A percentile compares a stretch with the other conserved stretches of the same genome.
phyloP scores from a whole-genome alignment of 2,888 invertebrate genomes.

The Coleophora deauratella region DNA sequence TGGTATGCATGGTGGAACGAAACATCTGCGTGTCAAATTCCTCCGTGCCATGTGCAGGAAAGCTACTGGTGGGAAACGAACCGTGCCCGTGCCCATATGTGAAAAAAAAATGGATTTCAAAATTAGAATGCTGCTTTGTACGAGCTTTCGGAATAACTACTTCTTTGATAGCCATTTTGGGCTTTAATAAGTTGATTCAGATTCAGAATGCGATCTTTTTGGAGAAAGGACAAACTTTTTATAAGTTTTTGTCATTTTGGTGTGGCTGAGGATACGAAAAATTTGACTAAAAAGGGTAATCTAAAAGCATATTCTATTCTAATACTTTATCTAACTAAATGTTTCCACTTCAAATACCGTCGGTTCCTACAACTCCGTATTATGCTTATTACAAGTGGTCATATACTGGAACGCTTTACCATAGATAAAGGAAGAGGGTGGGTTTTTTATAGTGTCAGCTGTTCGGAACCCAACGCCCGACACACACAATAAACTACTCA shows the following conservation, averaged over 20 bases:
- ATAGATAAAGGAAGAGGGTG: constrained; percentile 43
- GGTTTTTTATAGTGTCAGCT: constrained; percentile 56
- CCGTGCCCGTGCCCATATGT: constrained; percentile 58
- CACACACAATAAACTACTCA: constrained; percentile 29
- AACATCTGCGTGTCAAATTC: constrained; percentile 74
- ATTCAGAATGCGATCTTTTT: no score
- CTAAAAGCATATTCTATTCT: no score
- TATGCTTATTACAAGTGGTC: constrained; percentile 7
- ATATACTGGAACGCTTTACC: constrained; percentile 1
- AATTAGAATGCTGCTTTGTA: constrained; percentile 26
- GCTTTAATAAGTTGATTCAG: no score
- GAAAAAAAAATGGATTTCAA: constrained; percentile 39
- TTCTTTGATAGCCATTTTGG: no score
- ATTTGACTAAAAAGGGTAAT: no score
- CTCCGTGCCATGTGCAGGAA: constrained; percentile 65
- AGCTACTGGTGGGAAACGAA: constrained; percentile 60
- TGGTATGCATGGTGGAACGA: constrained; percentile 53
- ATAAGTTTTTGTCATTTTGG: no score
- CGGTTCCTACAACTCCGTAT: neutral
- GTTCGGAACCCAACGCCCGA: constrained; percentile 43
- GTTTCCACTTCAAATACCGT: no score
- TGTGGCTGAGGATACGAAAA: no score
- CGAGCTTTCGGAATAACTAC: no score
- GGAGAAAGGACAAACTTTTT: no score
- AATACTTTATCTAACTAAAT: no score